These are phyloP conservation scores for Halcyon leucocephala DNA, from an alignment of 2,797 vertebrate genomes.

Conservation along the genomic window DNA sequence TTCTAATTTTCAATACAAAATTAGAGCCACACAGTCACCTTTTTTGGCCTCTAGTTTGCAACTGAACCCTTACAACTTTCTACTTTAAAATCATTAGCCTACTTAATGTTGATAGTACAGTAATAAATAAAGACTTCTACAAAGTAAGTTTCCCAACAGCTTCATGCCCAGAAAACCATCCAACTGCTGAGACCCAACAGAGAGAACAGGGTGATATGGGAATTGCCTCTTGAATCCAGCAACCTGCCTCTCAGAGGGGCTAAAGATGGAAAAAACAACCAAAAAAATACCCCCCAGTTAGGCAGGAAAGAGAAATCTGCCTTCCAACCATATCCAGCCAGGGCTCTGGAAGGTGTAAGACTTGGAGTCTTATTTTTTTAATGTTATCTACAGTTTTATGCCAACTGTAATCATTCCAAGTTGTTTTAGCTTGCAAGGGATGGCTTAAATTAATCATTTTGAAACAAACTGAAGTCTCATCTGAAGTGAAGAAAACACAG, in stretches of 20 bases:
- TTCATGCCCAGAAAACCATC: background rate
- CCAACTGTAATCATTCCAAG: background rate
- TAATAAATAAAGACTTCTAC: background rate
- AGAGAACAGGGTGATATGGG: background rate
- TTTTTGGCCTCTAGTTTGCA: background rate
- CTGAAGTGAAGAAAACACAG: background rate
- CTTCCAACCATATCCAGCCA: background rate
- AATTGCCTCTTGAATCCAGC: rapidly evolving
- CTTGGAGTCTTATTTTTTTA: background rate
- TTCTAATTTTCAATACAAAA: background rate
- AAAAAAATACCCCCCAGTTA: background rate
- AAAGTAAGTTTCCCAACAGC: background rate
- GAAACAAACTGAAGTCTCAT: background rate
- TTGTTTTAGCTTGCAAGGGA: background rate
- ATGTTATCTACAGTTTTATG: background rate
- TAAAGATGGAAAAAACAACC: background rate
- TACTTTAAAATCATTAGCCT: background rate
- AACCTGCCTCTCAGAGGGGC: background rate
- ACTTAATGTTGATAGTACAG: rapidly evolving
- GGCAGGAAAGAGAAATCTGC: background rate
- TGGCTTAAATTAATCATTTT: background rate
- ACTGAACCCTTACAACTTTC: background rate
- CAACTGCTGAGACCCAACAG: background rate
- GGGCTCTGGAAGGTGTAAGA: background rate
- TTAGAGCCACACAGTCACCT: background rate